Conservation (phyloP, 2,888 invertebrate species). For the Plagodis dolabraria region DNA sequence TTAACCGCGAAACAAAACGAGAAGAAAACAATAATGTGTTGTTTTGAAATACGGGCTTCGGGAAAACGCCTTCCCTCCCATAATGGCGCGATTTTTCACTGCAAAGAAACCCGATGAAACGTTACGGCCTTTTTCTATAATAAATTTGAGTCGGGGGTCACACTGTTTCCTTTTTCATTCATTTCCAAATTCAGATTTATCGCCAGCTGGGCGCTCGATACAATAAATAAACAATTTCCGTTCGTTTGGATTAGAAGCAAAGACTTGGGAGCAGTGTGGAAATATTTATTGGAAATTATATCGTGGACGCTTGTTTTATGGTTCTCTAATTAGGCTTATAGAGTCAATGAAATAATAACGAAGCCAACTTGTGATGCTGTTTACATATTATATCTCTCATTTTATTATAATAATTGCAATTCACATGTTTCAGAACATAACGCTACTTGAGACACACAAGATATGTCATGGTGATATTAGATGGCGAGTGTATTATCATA, state of each 20-base stretch:
- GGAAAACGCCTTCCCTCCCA: constrained; percentile 56
- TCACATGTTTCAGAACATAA: no score
- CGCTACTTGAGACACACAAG: no score
- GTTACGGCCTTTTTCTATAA: constrained; percentile 60
- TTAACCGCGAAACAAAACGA: constrained; percentile 71
- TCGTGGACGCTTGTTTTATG: constrained; percentile 13
- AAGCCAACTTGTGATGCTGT: neutral
- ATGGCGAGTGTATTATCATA: no score
- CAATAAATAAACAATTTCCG: constrained; percentile 43
- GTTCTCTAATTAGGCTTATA: constrained; percentile 15
- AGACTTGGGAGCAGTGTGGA: constrained; percentile 19
- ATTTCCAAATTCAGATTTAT: constrained; percentile 45
- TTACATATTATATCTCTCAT: no score
- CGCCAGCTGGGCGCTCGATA: constrained; percentile 36
- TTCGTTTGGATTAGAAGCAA: constrained; percentile 33
- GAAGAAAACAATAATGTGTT: constrained; percentile 81
- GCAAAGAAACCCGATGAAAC: constrained; percentile 71
- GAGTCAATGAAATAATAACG: neutral
- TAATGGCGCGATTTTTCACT: constrained; percentile 80
- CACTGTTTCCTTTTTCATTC: constrained; percentile 56
- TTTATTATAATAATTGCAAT: no score
- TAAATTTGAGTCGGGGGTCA: constrained; percentile 66
- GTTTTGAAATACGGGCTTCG: constrained; percentile 76
- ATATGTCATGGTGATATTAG: no score
- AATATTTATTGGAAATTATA: constrained; percentile 18